Conservation (phyloP, 2,888 invertebrate species). For the Drosophila flavopinicola region DNA sequence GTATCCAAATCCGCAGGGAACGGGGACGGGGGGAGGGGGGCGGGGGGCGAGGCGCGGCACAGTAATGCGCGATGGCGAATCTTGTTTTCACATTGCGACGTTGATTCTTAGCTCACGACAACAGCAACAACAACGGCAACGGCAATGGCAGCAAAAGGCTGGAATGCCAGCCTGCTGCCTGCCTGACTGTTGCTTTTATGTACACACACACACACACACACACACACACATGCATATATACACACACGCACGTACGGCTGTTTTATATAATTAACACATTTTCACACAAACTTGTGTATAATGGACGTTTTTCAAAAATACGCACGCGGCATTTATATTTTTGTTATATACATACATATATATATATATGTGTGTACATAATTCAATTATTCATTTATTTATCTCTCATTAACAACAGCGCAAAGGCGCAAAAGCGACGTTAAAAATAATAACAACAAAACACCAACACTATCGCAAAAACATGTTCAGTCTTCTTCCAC, state of each 20-base stretch:
- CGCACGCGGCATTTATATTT: slow-evolving; percentile 53
- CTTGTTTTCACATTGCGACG: slow-evolving; percentile 63
- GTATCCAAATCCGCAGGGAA: slow-evolving; percentile 18
- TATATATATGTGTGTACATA: slow-evolving; percentile 49
- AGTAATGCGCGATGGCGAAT: slow-evolving; percentile 55
- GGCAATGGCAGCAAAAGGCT: slow-evolving; percentile 40
- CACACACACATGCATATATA: slow-evolving; percentile 2
- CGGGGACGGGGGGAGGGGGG: slow-evolving; percentile 6
- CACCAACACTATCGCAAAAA: slow-evolving; percentile 71
- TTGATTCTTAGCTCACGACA: slow-evolving; percentile 64
- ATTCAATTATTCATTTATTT: slow-evolving; percentile 79
- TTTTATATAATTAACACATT: slow-evolving; percentile 76
- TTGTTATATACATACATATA: slow-evolving; percentile 8
- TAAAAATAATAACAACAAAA: slow-evolving; percentile 54
- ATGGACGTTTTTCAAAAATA: slow-evolving; percentile 29
- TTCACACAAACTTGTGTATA: slow-evolving; percentile 49
- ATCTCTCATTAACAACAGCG: slow-evolving; percentile 73
- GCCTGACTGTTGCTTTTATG: slow-evolving; percentile 59
- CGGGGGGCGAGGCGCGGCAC: slow-evolving; percentile 1
- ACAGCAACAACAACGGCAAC: slow-evolving; percentile 11
- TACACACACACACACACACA: slow-evolving; percentile 5
- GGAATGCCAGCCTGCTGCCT: slow-evolving; percentile 24
- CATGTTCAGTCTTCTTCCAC: slow-evolving; percentile 65
- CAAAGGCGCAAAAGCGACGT: slow-evolving; percentile 45
- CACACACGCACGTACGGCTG: background rate